Evolutionary conservation across 1,140 invertebrate genomes (phyloP).

Genomic region (Vollenhovia emeryi): DNA sequence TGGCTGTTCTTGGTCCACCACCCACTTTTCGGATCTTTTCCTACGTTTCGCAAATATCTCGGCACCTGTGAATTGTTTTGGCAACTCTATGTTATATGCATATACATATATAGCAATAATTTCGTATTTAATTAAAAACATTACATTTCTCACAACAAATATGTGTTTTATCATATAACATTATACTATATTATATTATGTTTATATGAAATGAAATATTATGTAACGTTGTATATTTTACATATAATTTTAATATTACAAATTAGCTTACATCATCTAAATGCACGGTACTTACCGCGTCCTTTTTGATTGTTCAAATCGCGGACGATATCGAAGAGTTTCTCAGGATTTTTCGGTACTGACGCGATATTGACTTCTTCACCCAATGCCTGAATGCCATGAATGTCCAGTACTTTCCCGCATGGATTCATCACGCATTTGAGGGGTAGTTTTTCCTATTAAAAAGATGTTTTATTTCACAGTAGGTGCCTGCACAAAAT

Average conservation of each 20-base stretch:
- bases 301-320: slow-evolving; percentile 92
- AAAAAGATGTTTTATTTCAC: slow-evolving; percentile 15
- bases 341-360: slow-evolving; percentile 83
- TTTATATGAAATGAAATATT: neutral
- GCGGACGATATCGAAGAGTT: slow-evolving; percentile 89
- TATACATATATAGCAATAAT: neutral
- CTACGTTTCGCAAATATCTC: slow-evolving; percentile 95
- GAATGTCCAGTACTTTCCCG: slow-evolving; percentile 90
- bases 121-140: neutral
- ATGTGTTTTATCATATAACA: neutral
- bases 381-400: slow-evolving; percentile 87
- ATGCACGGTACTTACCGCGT: slow-evolving; percentile 86
- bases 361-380: slow-evolving; percentile 89
- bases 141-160: neutral
- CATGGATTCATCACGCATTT: slow-evolving; percentile 93
- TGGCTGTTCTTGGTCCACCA: slow-evolving; percentile 90
- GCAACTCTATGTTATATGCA: neutral
- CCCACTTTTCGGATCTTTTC: slow-evolving; percentile 94
- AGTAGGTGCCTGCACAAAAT: neutral
- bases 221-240: neutral
- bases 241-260: neutral
- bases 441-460: slow-evolving; percentile 88
- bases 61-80: slow-evolving; percentile 87
- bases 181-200: neutral
- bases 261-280: neutral